Evolutionary conservation across 2,888 invertebrate genomes (phyloP), one percentile per base, ranked within the genome.

Genomic region (Stenolophus ochropezus): DNA sequence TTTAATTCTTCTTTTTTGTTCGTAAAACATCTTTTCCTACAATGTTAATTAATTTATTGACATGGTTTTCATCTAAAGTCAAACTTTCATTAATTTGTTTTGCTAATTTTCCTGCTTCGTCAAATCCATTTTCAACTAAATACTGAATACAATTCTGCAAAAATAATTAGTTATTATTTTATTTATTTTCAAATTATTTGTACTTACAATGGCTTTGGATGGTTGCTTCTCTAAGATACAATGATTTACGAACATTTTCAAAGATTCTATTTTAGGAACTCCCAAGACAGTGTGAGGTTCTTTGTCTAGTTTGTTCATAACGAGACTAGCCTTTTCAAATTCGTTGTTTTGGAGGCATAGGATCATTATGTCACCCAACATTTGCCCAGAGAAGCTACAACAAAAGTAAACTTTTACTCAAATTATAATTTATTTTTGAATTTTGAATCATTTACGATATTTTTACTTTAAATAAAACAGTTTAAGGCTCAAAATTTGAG

Each of bases 321-420:
- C 89, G 8, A 87, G 86, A 77, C 87, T 88, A 3, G 92, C 92
- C 83, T 91, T 91, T 1, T 91, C 89, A 83, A 92, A 91, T 82
- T 91, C 89, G 20, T 89, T 88, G 47, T 89, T 90, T 81, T 90
- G 88, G 11, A 91, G 82, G 25, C 89, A 87, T 0, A 93, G 84
- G 0, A 88, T 88, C 83, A 94, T 88, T 49, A 94, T 89, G 85
- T 93, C 91, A 2, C 93, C 93, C 65, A 94, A 87, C 89, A 93
- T 91, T 82, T 90, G 90, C 0, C 93, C 94, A 5, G 92, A 91
- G 88, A 93, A 92, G 47, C 90, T 91, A 21, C 1, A 33, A 58
- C 11, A 69, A 42, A 42, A 42, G 2, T 8, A 42, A 42, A n/a
- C n/a, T n/a, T n/a, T n/a, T n/a, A n/a, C n/a, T n/a, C n/a, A n/a